These are phyloP conservation scores for Drosophila vallismaia DNA, from an alignment of 2,888 invertebrate species.

Conservation along the genomic window DNA sequence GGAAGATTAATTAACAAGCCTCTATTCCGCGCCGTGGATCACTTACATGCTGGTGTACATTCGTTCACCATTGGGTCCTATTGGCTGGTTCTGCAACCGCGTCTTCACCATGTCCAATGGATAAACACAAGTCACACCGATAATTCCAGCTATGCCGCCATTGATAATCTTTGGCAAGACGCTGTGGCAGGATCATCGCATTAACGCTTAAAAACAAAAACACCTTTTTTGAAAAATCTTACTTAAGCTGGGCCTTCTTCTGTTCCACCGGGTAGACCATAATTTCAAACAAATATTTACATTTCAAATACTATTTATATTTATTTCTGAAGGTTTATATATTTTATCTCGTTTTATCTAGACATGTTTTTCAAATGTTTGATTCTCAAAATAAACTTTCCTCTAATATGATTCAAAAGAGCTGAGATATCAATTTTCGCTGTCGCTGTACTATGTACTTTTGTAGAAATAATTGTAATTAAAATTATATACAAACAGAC, in stretches of 20 bases:
- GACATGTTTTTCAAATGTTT: slow-evolving; percentile 15
- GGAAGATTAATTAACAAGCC: neutral
- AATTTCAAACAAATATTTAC: neutral
- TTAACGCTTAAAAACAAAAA: neutral
- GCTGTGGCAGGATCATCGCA: neutral
- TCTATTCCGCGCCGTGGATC: neutral
- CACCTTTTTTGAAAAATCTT: neutral
- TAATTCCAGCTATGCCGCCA: slow-evolving; percentile 98
- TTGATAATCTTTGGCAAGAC: slow-evolving; percentile 96
- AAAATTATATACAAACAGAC: too few relatives aligned
- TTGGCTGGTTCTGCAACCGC: slow-evolving; percentile 95
- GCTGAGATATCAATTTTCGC: too few relatives aligned
- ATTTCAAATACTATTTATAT: slow-evolving; percentile 18
- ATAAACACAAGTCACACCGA: slow-evolving; percentile 97
- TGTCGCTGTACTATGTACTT: too few relatives aligned
- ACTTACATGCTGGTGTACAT: slow-evolving; percentile 96
- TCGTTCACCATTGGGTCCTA: slow-evolving; percentile 92
- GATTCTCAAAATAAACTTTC: too few relatives aligned
- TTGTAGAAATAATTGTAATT: neutral
- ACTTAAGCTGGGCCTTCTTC: slow-evolving; percentile 38
- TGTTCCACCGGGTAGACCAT: neutral
- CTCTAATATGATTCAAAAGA: too few relatives aligned
- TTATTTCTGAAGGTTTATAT: slow-evolving; percentile 21
- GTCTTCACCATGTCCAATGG: slow-evolving; percentile 98
- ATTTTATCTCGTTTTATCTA: slow-evolving; percentile 25